A percentile compares a stretch with the other conserved stretches of the same genome.
These are phyloP conservation scores for Cydia splendana DNA, from an alignment of 1,140 invertebrate genomes.

Conservation along the genomic window DNA sequence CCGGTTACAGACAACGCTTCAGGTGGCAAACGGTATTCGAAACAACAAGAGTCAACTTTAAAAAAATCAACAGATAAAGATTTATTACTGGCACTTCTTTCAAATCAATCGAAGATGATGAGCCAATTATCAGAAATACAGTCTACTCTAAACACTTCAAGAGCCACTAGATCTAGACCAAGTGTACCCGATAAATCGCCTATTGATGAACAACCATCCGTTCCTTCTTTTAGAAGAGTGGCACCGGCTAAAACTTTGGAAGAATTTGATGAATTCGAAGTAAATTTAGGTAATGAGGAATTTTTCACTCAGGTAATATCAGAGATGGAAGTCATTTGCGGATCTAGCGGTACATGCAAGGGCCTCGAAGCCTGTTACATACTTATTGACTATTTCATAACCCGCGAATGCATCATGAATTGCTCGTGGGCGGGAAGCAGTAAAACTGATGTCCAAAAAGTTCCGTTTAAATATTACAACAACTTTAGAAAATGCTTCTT, in stretches of 20 bases:
- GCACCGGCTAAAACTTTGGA: not conserved
- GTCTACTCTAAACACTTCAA: too few relatives aligned
- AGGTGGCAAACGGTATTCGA: not conserved
- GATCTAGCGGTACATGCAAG: not conserved
- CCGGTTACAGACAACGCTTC: not conserved
- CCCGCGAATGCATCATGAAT: not conserved
- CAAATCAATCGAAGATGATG: too few relatives aligned
- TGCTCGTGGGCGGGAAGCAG: not conserved
- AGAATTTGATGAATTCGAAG: conserved; percentile 4
- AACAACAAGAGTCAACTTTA: not conserved
- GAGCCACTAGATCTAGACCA: not conserved
- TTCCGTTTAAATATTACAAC: too few relatives aligned
- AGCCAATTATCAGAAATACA: too few relatives aligned
- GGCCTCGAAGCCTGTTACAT: not conserved
- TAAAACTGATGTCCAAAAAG: too few relatives aligned
- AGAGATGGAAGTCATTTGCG: not conserved
- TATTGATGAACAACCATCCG: not conserved
- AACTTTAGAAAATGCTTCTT: too few relatives aligned
- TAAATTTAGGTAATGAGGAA: conserved; percentile 14
- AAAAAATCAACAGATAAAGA: not conserved
- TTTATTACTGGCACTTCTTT: not conserved
- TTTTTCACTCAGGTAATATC: not conserved
- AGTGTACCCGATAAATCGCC: not conserved
- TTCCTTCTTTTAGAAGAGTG: not conserved
- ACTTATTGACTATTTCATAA: not conserved